Percentiles rank a stretch among this genome's conserved stretches.
These are phyloP conservation scores for Nyctibius bracteatus DNA, from an alignment of 2,113 vertebrate genomes.

Conservation along the genomic window DNA sequence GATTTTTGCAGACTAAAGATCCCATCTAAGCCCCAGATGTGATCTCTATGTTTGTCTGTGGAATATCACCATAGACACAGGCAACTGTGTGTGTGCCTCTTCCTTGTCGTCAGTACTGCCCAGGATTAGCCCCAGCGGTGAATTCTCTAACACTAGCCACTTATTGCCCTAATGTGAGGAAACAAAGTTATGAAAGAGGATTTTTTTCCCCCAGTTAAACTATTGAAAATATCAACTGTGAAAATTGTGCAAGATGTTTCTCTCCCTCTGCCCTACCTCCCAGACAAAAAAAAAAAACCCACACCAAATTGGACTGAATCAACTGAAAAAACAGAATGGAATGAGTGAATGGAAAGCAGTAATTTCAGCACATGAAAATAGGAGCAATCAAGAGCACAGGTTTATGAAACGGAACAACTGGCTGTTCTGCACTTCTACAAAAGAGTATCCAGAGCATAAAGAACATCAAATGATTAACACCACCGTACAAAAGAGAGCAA, in stretches of 20 bases:
- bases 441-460: background rate
- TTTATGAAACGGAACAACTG: background rate
- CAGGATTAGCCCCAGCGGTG: fast-evolving
- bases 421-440: background rate
- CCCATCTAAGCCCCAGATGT: background rate
- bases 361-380: background rate
- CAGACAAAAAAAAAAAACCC: background rate
- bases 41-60: background rate
- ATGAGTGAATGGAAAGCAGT: background rate
- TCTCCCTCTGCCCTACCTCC: background rate
- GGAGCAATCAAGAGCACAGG: background rate
- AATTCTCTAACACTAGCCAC: background rate
- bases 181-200: background rate
- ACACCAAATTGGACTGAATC: background rate
- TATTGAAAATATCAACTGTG: background rate
- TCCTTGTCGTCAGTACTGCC: fast-evolving
- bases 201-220: background rate
- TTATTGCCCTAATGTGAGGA: background rate
- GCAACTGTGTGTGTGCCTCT: fast-evolving
- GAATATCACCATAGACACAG: background rate
- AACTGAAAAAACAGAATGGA: background rate
- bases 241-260: background rate
- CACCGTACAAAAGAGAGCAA: background rate
- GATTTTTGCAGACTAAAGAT: background rate
- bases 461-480: background rate